phyloP scores from a whole-genome alignment of 2,888 invertebrate genomes.

The Polia nebulosa region DNA sequence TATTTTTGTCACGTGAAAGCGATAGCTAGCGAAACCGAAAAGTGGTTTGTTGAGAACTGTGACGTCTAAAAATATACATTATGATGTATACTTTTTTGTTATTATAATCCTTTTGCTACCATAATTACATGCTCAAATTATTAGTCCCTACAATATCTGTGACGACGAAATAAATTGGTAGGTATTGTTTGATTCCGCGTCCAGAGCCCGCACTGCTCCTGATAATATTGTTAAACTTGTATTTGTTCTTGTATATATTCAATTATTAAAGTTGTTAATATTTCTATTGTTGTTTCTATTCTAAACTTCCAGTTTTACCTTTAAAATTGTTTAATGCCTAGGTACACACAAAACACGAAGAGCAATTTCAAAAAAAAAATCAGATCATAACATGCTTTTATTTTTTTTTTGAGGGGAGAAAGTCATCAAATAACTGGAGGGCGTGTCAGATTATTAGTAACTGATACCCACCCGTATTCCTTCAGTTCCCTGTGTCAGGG shows the following conservation, averaged over 20 bases:
- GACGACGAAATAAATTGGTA: conserved; percentile 21
- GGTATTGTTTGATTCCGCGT: conserved; percentile 24
- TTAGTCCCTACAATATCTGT: conserved; percentile 25
- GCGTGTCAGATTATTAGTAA: too few relatives aligned
- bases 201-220: conserved; percentile 67
- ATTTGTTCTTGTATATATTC: conserved; percentile 90
- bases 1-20: conserved; percentile 44
- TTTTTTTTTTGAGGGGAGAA: too few relatives aligned
- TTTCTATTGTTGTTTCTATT: conserved; percentile 81
- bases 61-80: conserved; percentile 26
- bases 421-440: too few relatives aligned
- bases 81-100: conserved; percentile 31
- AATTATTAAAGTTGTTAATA: conserved; percentile 91
- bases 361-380: too few relatives aligned
- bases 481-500: too few relatives aligned
- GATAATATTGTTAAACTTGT: conserved; percentile 81
- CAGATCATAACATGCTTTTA: too few relatives aligned
- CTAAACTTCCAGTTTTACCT: too few relatives aligned
- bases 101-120: conserved; percentile 23
- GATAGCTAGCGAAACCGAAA: conserved; percentile 60
- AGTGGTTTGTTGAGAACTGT: conserved; percentile 38
- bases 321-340: not conserved
- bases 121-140: conserved; percentile 41
- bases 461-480: too few relatives aligned
- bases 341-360: too few relatives aligned